A percentile compares a stretch with the other conserved stretches of the same genome.
Conservation (phyloP, 2,797 vertebrate genomes). For the Pipistrellus pipistrellus region DNA sequence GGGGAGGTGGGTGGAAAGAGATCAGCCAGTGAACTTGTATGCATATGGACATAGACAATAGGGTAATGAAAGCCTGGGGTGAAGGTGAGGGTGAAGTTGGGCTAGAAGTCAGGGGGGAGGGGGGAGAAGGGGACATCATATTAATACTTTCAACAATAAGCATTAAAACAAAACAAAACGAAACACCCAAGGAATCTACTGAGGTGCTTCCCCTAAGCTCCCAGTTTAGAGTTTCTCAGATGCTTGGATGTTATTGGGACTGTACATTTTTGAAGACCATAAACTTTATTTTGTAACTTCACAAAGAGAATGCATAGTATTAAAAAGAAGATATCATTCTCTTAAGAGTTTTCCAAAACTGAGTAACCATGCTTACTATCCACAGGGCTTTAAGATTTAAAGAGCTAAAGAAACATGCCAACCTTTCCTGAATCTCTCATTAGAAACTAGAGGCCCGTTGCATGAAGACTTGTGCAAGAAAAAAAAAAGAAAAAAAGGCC, state of each 20-base stretch:
- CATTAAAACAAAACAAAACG: neutral
- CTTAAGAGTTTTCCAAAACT: neutral
- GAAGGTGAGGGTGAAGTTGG: no score
- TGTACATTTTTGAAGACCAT: neutral
- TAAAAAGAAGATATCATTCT: neutral
- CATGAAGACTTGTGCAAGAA: no score
- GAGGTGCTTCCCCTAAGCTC: neutral
- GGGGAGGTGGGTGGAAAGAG: no score
- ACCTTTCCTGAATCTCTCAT: neutral
- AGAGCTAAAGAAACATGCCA: slow-evolving; percentile 6
- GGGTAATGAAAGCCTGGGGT: no score
- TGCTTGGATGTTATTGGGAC: neutral
- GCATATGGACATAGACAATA: no score
- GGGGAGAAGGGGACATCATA: no score
- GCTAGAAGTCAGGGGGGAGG: no score
- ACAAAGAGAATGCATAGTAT: neutral
- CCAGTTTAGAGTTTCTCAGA: slow-evolving; percentile 18
- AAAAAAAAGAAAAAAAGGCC: no score
- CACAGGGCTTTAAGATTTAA: neutral
- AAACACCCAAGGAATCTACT: neutral
- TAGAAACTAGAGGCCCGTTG: neutral
- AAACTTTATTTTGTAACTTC: slow-evolving; percentile 17
- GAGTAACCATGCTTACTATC: neutral
- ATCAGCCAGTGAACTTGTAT: no score
- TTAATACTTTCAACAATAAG: no score